Percentiles rank a stretch among this genome's conserved stretches.
Conservation (phyloP, 2,113 vertebrate species). For the Ranitomeya variabilis region DNA sequence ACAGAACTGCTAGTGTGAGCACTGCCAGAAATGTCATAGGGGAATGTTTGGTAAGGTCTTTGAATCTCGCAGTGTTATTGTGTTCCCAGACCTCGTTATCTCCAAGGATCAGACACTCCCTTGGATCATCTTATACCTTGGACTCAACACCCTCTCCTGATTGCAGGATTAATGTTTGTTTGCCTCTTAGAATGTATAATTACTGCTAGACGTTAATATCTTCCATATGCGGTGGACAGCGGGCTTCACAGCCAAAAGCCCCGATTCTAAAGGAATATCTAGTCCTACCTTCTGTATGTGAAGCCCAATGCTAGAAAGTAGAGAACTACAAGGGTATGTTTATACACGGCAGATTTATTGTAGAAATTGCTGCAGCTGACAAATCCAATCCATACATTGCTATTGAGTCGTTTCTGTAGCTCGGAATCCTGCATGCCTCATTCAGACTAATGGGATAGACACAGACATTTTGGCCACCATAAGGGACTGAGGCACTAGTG, state of each 20-base stretch:
- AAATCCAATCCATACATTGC: no score
- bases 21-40: not conserved
- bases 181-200: not conserved
- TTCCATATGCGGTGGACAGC: not conserved
- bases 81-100: constrained; percentile 18
- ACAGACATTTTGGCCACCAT: no score
- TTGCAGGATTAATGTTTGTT: constrained; percentile 3
- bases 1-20: not conserved
- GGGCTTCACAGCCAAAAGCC: not conserved
- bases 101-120: constrained; percentile 4
- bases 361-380: no score
- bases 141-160: not conserved
- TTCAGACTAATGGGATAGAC: no score
- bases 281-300: not conserved
- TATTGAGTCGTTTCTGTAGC: no score
- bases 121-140: constrained; percentile 22
- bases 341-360: no score
- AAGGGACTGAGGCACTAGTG: no score
- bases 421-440: no score
- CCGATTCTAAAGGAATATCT: not conserved
- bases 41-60: constrained; percentile 2
- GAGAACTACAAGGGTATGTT: no score
- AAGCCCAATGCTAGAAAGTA: not conserved
- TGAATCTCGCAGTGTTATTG: not conserved
- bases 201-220: not conserved